Conservation (phyloP, 2,797 vertebrate species). For the Tympanoctomys barrerae region DNA sequence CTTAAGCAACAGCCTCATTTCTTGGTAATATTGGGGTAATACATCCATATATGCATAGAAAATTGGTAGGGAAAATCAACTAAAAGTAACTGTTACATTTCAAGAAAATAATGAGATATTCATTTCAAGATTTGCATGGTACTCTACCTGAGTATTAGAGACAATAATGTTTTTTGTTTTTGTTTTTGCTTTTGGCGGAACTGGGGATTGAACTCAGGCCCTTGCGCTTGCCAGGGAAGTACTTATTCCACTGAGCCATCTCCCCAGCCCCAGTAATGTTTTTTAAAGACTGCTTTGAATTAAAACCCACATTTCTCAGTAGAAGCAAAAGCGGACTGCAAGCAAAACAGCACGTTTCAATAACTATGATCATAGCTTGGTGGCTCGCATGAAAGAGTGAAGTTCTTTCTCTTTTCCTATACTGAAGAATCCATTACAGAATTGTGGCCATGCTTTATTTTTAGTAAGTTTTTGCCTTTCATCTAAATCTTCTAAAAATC, state of each 20-base stretch:
- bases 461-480: conserved; percentile 38
- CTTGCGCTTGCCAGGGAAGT: too few relatives aligned
- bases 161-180: not conserved
- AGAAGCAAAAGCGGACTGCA: not conserved
- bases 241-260: too few relatives aligned
- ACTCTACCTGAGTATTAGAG: not conserved
- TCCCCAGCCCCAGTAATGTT: not conserved
- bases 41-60: conserved; percentile 19
- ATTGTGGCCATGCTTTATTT: not conserved
- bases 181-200: too few relatives aligned
- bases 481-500: conserved; percentile 63
- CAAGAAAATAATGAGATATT: conserved; percentile 6
- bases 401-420: not conserved
- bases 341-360: not conserved
- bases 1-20: conserved; percentile 20
- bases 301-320: not conserved
- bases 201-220: too few relatives aligned
- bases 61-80: conserved; percentile 5
- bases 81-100: not conserved
- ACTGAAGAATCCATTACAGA: not conserved
- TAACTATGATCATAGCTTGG: not conserved
- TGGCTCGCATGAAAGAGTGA: not conserved
- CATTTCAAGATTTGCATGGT: conserved; percentile 27
- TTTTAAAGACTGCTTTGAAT: conserved; percentile 5
- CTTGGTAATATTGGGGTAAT: conserved; percentile 1